Conservation (phyloP, 2,888 invertebrate genomes). For the Spisula subtruncata region DNA sequence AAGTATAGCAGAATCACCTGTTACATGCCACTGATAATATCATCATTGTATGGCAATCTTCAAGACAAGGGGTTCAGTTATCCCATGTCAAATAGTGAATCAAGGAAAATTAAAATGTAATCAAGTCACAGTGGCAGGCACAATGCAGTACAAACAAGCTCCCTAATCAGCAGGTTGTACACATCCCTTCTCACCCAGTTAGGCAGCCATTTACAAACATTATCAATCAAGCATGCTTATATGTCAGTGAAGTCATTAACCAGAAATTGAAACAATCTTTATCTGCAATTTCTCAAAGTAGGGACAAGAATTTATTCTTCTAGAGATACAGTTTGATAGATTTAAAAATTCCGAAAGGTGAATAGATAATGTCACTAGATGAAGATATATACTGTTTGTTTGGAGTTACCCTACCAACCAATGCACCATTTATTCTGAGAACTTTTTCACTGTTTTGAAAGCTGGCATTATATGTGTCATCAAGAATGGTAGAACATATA, state of each 20-base stretch:
- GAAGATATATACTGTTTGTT: conserved; percentile 41
- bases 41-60: neutral
- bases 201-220: conserved; percentile 69
- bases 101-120: conserved; percentile 47
- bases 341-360: conserved; percentile 48
- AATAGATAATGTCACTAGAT: conserved; percentile 36
- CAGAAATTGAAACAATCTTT: conserved; percentile 60
- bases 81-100: conserved; percentile 43
- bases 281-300: conserved; percentile 61
- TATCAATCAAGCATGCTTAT: conserved; percentile 67
- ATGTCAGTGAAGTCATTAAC: conserved; percentile 67
- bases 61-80: conserved; percentile 24
- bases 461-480: conserved; percentile 32
- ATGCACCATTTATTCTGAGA: conserved; percentile 34
- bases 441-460: conserved; percentile 23
- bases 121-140: conserved; percentile 1
- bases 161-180: conserved; percentile 51
- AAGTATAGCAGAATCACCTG: no score
- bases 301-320: conserved; percentile 54
- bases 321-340: conserved; percentile 49
- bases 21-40: neutral
- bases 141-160: no score
- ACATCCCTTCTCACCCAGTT: conserved; percentile 66
- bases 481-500: conserved; percentile 25
- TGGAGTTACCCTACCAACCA: neutral